Base-by-base conservation (phyloP, 2,888 invertebrate species). In the Parnassius orleans region DNA sequence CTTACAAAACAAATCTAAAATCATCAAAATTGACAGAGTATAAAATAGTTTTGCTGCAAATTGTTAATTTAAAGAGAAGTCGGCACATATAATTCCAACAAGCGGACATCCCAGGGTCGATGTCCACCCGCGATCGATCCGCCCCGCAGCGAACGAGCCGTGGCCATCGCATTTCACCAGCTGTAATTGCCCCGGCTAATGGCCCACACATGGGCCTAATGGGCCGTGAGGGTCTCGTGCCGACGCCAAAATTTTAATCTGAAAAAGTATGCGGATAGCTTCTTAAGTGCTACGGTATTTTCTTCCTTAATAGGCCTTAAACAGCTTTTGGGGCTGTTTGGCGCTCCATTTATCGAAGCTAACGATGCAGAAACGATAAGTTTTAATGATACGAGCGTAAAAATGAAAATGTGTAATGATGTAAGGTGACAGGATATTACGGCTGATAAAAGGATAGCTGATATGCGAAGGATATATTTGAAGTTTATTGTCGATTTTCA, bases 351-450 rank as follows among this genome's bases (percentile, higher is more conserved):
- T 48, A 14, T 48, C 48, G 48, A 14, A 48, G 48, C 48, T 48
- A 14, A 48, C 48, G 48, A 48, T 14, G 41, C n/a, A 53, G 41
- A 53, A 41, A 7, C 53, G 53, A 53, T 53, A n/a, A 33, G 42
- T 53, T 53, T 53, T 53, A 53, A 53, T 53, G 53, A 53, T 19
- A 53, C 53, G 24, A 42, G 10, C 11, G 53, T 53, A 53, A 41
- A 53, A 42, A 33, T 53, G 10, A 41, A 48, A 48, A 48, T 14
- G 48, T 9, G 48, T 12, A 48, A 48, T 14, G 7, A 48, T 48
- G 48, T 14, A 9, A 48, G 47, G 12, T 2, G 48, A 48, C 14
- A 48, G 14, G 48, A 14, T 14, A 5, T 48, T 48, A 14, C 7
- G 48, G 33, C 33, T 14, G 48, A 48, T 48, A 48, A 48, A 14